Evolutionary conservation across 2,113 vertebrate genomes (phyloP), one percentile per base, ranked within the genome.

Genomic region (Penelope pileata): DNA sequence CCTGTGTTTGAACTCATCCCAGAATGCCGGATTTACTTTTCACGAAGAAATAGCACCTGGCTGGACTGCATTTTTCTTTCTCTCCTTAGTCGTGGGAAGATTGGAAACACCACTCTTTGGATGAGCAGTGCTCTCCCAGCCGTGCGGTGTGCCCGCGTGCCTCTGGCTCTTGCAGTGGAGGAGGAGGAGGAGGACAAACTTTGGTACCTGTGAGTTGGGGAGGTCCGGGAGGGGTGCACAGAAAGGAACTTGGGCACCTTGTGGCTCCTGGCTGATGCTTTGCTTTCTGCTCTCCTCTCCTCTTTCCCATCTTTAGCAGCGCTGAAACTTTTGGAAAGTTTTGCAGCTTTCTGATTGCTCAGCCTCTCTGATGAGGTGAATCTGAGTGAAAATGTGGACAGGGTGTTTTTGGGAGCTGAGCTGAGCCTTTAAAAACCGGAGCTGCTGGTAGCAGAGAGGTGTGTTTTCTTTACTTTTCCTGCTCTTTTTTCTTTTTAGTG

Each of bases 1-100:
- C 97, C 95, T 96, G 85, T 96, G 98, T 98, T 98, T 98, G 97
- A 98, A 98, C 97, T 94, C 95, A 38, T 93, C 98, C 97, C 98
- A 98, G 97, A 97, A 97, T 94, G 83, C 97, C 93, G 97, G 97
- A 96, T 97, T 98, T 97, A 98, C 98, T 98, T 97, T 96, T 82
- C 97, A 88, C 77, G 83, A 87, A 76, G 95, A 91, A 96, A 77
- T 96, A 78, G 68, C 88, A 85, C 95, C 96, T 73, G 92, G 78
- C 93, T 88, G 94, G 87, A 83, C 90, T 83, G 95, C 88, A 30
- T 94, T 96, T 63, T 83, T 94, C 86, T 59, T 79, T 63, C 93
- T 91, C 95, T 88, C 70, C 83, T 72, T 7, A 8, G 88, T 36
- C 58, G 36, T 56, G 51, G 64, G 86, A 91, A 92, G 96, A 93